Base-by-base conservation (phyloP, 2,888 invertebrate genomes). In the Gerris lacustris region DNA sequence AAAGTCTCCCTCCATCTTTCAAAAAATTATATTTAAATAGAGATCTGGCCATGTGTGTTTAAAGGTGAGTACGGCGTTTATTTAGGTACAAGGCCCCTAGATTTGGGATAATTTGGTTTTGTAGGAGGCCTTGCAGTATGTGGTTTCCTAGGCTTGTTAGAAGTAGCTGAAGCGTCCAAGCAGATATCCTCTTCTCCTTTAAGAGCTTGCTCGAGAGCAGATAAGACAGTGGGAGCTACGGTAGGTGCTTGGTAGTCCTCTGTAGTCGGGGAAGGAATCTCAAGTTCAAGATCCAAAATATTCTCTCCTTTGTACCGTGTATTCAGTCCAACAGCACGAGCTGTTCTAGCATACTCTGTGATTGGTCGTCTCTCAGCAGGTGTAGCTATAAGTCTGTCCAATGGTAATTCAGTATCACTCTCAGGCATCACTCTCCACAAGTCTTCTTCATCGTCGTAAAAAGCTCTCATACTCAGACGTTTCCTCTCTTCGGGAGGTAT, bases 361-460 rank as follows among this genome's bases (percentile, higher is more conserved):
- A 87, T 82, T 43, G 88, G 87, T 73, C 89, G 82, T 17, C 89
- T 83, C 63, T 87, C 84, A 64, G 84, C 44, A 9, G 73, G 43
- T 43, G 67, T 71, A 9, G 76, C 73, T 7, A 73, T 71, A 55
- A 73, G 72, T 7, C 75, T 70, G 15, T 71, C 72, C 6, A 74
- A 66, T 5, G 72, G 55, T 44, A 74, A 72, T n/a, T 71, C 72
- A 55, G 75, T 75, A 67, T 74, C 75, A 6, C 75, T 75, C 31
- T 77, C 77, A 44, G 77, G 77, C 74, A 77, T 75, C 18, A 84
- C 74, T 7, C 83, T 81, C 92, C 92, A 94, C 70, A 86, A 85
- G 77, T 93, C 92, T 73, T 88, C 87, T 76, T 92, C 90, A 75
- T 94, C 94, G 78, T 94, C 91, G 79, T 88, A 92, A 69, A 86